These are phyloP conservation scores for Sphaerophoria rueppellii DNA, from an alignment of 2,888 invertebrate species.

Conservation along the genomic window DNA sequence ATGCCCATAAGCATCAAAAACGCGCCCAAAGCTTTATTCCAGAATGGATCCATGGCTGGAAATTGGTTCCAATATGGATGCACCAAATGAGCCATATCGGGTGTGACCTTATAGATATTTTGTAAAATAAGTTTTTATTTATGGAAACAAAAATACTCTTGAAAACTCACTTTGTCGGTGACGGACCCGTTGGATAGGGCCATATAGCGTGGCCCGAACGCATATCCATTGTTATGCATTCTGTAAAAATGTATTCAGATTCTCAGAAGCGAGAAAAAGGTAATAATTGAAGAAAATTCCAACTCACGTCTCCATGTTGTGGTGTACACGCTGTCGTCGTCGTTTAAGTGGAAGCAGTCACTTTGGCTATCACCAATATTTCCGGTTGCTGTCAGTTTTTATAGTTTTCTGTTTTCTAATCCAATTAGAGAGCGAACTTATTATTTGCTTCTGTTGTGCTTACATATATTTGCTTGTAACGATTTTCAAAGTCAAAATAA, in stretches of 20 bases:
- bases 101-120: slow-evolving; percentile 80
- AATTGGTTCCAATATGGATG: slow-evolving; percentile 93
- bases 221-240: slow-evolving; percentile 8
- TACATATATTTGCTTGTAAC: neutral
- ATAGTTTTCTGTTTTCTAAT: slow-evolving; percentile 16
- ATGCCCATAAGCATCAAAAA: slow-evolving; percentile 89
- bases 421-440: neutral
- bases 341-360: neutral
- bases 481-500: slow-evolving; percentile 17
- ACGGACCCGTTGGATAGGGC: slow-evolving; percentile 22
- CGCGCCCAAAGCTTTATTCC: slow-evolving; percentile 92
- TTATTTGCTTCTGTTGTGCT: neutral
- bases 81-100: slow-evolving; percentile 87
- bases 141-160: neutral
- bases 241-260: neutral
- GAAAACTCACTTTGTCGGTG: slow-evolving; percentile 23
- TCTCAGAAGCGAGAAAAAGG: neutral
- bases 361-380: neutral
- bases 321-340: neutral
- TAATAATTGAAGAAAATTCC: neutral
- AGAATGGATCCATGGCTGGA: slow-evolving; percentile 93
- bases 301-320: slow-evolving; percentile 26
- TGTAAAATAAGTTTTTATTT: neutral
- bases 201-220: slow-evolving; percentile 10
- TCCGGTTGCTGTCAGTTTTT: neutral